phyloP scores from a whole-genome alignment of 1,140 invertebrate species.

The Micrasema longulum region DNA sequence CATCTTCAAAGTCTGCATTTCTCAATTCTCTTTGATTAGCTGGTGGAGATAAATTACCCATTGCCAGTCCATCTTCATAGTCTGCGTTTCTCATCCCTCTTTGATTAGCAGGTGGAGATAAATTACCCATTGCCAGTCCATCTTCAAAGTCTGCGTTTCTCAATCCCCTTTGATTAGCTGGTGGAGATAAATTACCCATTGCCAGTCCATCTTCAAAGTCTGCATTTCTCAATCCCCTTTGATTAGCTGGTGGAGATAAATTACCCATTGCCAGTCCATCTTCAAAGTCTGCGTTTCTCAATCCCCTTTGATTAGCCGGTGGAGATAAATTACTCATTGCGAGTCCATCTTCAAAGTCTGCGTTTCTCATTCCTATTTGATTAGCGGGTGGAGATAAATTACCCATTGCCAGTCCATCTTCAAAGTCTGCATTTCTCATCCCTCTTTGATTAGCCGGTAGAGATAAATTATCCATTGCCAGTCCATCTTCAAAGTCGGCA shows the following conservation, averaged over 20 bases:
- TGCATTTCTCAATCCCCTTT: neutral
- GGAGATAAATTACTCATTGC: slow-evolving; percentile 1
- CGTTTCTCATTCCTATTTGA: neutral
- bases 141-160: slow-evolving; percentile 2
- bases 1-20: slow-evolving; percentile 5
- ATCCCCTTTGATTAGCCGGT: neutral
- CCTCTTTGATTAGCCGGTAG: neutral
- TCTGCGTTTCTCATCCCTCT: neutral
- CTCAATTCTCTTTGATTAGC: neutral
- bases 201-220: slow-evolving; percentile 9
- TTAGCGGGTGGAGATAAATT: slow-evolving; percentile 1
- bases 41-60: neutral
- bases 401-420: too few species aligned
- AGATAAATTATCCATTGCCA: neutral
- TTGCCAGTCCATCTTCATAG: slow-evolving; percentile 6
- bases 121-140: neutral
- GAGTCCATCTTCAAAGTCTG: too few species aligned
- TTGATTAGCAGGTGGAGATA: neutral
- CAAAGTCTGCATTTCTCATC: neutral
- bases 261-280: too few species aligned
- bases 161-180: neutral
- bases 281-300: too few species aligned
- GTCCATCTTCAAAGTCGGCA: neutral
- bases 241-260: neutral
- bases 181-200: slow-evolving; percentile 10